Evolutionary conservation across 1,140 invertebrate genomes (phyloP), one percentile per base, ranked within the genome.

Genomic region (Tetragnatha versicolor): DNA sequence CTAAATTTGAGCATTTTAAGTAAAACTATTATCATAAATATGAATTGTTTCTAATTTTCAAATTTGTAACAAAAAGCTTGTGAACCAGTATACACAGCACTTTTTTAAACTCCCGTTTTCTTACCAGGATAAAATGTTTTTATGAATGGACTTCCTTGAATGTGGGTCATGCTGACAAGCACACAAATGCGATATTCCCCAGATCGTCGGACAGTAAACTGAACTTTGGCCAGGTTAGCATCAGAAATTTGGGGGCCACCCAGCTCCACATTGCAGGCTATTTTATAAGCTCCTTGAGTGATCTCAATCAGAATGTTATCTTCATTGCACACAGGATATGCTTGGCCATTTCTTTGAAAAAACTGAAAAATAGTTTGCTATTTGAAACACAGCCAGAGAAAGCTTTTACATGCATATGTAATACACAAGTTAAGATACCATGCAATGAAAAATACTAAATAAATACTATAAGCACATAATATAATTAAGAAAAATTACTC

Each of bases 241-340:
- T 90, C 90, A 73, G 91, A 90, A 22, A 93, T 92, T 85, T 95
- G 92, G 22, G 90, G 90, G 22, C 93, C 91, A 53, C 94, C 94
- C 81, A 95, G 88, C 86, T 96, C 93, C 82, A 93, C 90, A 60
- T 94, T 90, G 27, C 93, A 92, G 14, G 93, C 91, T 79, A 96
- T 91, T 86, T 94, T 93, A 81, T 92, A 89, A 17, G 91, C 90
- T 39, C 93, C 93, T 83, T 95, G 93, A 37, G 90, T 91, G 79
- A 97, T 93, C 85, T 94, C 92, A 31, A 96, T 92, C 81, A 91
- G 89, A 63, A 97, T 89, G 85, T 93, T 92, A 87, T 96, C 94
- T 69, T 92, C 93, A 88, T 95, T 93, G 86, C 93, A 95, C 81
- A 96, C 92, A 81, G 94, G 94, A 88, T 96, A 97, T 73, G 94